Evolutionary conservation across 2,888 invertebrate genomes (phyloP), one percentile per base, ranked within the genome.

Genomic region (Gandaritis pyraliata): DNA sequence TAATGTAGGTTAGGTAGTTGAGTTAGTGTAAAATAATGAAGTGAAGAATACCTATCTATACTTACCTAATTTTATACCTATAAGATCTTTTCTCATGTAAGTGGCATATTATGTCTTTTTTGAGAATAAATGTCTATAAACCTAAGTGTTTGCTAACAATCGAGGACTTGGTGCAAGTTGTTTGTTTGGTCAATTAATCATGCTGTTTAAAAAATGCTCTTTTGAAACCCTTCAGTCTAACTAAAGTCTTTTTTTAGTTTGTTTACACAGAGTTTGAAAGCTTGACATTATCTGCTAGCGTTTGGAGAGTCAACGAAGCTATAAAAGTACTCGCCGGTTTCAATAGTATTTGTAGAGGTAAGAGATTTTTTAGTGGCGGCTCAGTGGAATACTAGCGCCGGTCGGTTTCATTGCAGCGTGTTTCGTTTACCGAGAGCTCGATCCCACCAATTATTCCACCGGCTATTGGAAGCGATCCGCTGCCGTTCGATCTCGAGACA

Each of bases 361-460:
- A 61, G 55, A 64, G 62, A 63, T 68, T 69, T 65, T 65, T 50
- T 61, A 47, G 53, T 60, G 59, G 46, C 50, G 56, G 64, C 49
- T 57, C 58, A 51, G 61, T 51, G 59, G 48, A 64, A 50, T 56
- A 46, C 36, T 49, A 29, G 55, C 57, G 48, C 56, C 51, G 33
- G 47, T 46, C 59, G 63, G 56, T 64, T 72, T 43, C 57, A 66
- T 65, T 68, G 62, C 70, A 70, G 64, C 63, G 64, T 77, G 77
- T 80, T 64, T 64, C 64, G 56, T 64, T 81, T 74, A 72, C 76
- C 55, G 72, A 72, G 75, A 76, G 74, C 72, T 76, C 69, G 74
- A 76, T 78, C 74, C 66, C 73, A 76, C 75, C 80, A 85, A 85
- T 86, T 85, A 85, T 82, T 77, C 73, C 73, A 73, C 75, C 71